Base-by-base conservation (phyloP, 1,140 invertebrate species). In the Meloidogyne floridensis region DNA sequence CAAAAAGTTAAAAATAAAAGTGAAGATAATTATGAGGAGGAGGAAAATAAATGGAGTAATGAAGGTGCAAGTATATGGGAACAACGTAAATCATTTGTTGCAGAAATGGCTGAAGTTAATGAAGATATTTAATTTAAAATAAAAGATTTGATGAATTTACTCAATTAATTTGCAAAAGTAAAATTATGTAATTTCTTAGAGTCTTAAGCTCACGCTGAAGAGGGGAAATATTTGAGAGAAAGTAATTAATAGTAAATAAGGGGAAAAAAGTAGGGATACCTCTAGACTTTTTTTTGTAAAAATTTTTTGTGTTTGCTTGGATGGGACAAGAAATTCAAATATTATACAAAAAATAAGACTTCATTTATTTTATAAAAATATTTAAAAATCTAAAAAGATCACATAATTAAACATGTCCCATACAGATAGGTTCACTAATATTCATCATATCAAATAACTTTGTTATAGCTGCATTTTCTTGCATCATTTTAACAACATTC, bases 401-500 rank as follows among this genome's bases (percentile, higher is more conserved):
- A 47, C 7, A 65, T 65, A 65, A 7, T 65, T 65, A 65, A 65
- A 65, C 15, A n/a, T 65, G 59, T 0, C 15, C 59, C 10, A 11
- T n/a, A 8, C 59, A 65, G 7, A n/a, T 18, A n/a, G 15, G 7
- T n/a, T n/a, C 59, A 65, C 5, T 8, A 8, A 5, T 6, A 6
- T 15, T 6, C 59, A 65, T 65, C 59, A 65, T 65, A n/a, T 65
- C 7, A 18, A 65, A 65, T 4, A 65, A 2, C 3, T 65, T 65
- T n/a, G 15, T 65, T 65, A 65, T 65, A n/a, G 59, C 15, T 18
- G 15, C 15, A 18, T 65, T 65, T 11, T 65, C 59, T 65, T n/a
- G 59, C 59, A 65, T n/a, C 59, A 65, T 65, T 65, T n/a, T 65
- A 5, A 65, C 59, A 65, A 65, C 59, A 65, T 65, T n/a, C 59